These are phyloP conservation scores for Thalassoma bifasciatum DNA, from an alignment of 2,113 vertebrate genomes.

Conservation along the genomic window DNA sequence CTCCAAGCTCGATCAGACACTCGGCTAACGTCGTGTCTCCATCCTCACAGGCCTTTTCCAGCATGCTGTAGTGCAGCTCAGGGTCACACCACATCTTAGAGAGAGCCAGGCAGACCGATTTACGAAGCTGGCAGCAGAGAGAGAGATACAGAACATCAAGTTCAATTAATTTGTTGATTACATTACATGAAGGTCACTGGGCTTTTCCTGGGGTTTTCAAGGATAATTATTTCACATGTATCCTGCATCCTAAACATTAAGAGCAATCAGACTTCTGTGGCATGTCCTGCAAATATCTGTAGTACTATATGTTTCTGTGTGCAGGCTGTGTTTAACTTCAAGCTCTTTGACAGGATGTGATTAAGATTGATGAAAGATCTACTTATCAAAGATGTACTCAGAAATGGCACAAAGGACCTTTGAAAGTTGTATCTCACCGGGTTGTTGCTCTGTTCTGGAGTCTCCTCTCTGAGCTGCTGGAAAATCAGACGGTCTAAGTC, in stretches of 20 bases:
- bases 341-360: background rate
- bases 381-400: too few relatives aligned
- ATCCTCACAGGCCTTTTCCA: conserved; percentile 90
- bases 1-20: conserved; percentile 91
- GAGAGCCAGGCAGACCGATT: conserved; percentile 89
- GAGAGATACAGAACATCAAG: background rate
- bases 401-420: too few relatives aligned
- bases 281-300: background rate
- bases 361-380: background rate
- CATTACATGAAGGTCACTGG: background rate
- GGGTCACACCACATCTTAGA: conserved; percentile 87
- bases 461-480: conserved; percentile 85
- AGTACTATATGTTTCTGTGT: background rate
- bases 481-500: conserved; percentile 91
- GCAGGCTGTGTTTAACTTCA: conserved; percentile 1
- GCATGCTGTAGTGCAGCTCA: conserved; percentile 87
- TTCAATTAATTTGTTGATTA: background rate
- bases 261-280: background rate
- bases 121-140: conserved; percentile 82
- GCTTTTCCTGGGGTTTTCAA: background rate
- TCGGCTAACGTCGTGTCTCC: conserved; percentile 87
- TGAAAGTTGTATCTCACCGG: conserved; percentile 83
- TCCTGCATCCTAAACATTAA: background rate
- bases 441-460: conserved; percentile 75
- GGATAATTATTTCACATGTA: background rate